phyloP scores from a whole-genome alignment of 2,888 invertebrate genomes.

The Sarcophaga variegata region DNA sequence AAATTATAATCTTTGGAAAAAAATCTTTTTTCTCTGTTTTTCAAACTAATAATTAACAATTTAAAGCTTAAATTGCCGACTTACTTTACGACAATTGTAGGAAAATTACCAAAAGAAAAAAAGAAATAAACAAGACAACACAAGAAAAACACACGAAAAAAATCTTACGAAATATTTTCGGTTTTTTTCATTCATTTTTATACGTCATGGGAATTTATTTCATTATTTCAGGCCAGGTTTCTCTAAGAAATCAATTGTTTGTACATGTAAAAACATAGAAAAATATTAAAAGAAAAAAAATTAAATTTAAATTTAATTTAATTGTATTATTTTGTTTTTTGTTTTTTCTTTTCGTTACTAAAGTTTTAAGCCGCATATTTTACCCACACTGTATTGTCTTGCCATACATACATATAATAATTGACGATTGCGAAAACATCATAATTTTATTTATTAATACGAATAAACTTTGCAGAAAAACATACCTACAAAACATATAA shows the following conservation, averaged over 20 bases:
- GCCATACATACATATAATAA: neutral
- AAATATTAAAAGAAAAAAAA: neutral
- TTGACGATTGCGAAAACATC: slow-evolving; percentile 59
- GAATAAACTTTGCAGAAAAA: neutral
- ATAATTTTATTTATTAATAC: slow-evolving; percentile 57
- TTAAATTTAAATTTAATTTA: slow-evolving; percentile 49
- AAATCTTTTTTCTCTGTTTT: slow-evolving; percentile 57
- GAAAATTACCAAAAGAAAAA: slow-evolving; percentile 43
- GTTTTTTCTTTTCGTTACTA: slow-evolving; percentile 7
- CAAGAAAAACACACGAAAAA: neutral
- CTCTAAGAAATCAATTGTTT: slow-evolving; percentile 66
- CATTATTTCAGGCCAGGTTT: slow-evolving; percentile 48
- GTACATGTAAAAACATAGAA: slow-evolving; percentile 45
- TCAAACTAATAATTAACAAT: slow-evolving; percentile 69
- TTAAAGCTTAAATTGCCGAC: slow-evolving; percentile 69
- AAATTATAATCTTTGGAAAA: slow-evolving; percentile 61
- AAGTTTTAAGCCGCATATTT: slow-evolving; percentile 17
- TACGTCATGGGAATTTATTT: slow-evolving; percentile 70
- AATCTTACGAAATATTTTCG: slow-evolving; percentile 60
- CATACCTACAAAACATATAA: no score
- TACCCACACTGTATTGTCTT: slow-evolving; percentile 51
- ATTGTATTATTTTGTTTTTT: slow-evolving; percentile 39
- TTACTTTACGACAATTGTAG: slow-evolving; percentile 58
- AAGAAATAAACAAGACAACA: neutral
- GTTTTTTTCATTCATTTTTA: slow-evolving; percentile 13